Evolutionary conservation across 2,797 vertebrate genomes (phyloP).

Genomic region (Molothrus ater): DNA sequence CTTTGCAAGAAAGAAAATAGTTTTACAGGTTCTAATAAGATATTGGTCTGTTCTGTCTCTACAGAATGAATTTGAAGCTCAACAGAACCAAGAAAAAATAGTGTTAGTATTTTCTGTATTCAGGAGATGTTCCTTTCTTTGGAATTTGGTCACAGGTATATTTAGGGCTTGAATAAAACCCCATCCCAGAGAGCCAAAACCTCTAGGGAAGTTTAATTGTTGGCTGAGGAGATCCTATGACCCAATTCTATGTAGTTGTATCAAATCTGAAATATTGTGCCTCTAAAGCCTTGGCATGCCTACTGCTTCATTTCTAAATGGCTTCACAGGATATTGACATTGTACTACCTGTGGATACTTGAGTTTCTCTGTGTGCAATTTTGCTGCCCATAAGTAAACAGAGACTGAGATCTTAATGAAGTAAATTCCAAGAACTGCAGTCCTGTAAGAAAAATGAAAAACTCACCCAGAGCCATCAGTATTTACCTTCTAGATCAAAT

Average conservation of each 20-base stretch:
- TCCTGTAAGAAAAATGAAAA: neutral
- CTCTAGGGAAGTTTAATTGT: neutral
- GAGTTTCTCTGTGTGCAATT: neutral
- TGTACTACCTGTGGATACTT: neutral
- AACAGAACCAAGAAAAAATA: neutral
- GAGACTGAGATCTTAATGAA: neutral
- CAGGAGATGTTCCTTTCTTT: neutral
- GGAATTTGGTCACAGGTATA: neutral
- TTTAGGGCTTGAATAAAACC: neutral
- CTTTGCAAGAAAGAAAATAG: neutral
- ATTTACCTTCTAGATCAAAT: neutral
- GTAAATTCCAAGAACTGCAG: neutral
- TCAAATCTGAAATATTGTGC: neutral
- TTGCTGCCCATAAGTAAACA: neutral
- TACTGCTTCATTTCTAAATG: neutral
- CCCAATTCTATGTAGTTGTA: neutral
- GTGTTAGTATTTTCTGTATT: neutral
- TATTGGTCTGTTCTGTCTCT: neutral
- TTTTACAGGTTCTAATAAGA: neutral
- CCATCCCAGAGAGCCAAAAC: neutral
- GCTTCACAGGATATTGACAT: neutral
- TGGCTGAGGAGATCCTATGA: neutral
- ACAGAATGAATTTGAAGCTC: neutral
- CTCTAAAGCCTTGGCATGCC: neutral
- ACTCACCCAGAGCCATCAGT: neutral